A percentile compares a stretch with the other conserved stretches of the same genome.
These are phyloP conservation scores for Xiphorhynchus erythropygius DNA, from an alignment of 2,797 vertebrate species.

Conservation along the genomic window DNA sequence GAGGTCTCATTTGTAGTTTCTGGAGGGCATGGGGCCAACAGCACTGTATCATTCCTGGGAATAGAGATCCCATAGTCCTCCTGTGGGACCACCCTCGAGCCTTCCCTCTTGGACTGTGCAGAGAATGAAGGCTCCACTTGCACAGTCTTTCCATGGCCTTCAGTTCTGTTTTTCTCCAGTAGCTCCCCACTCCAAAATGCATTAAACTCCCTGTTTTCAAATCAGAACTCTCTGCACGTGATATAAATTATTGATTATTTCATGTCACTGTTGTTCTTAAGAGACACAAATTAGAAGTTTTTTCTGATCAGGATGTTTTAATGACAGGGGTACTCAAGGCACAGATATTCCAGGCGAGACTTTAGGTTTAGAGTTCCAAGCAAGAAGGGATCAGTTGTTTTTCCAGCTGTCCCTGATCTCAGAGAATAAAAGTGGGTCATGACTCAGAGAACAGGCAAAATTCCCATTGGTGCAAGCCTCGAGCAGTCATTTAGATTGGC, in stretches of 20 bases:
- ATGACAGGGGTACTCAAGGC: background rate
- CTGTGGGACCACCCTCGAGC: background rate
- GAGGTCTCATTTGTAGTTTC: background rate
- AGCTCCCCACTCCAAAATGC: background rate
- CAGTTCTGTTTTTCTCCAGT: background rate
- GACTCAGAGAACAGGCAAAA: slow-evolving; percentile 3
- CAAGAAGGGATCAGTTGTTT: background rate
- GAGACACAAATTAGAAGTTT: background rate
- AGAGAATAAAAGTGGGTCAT: slow-evolving; percentile 39
- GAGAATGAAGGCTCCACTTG: background rate
- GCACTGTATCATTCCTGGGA: background rate
- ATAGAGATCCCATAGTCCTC: background rate
- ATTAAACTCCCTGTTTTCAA: background rate
- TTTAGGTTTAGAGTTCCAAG: background rate
- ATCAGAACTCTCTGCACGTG: background rate
- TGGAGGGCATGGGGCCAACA: background rate
- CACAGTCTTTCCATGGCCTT: background rate
- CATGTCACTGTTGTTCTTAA: background rate
- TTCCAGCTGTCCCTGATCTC: slow-evolving; percentile 46
- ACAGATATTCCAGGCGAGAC: background rate
- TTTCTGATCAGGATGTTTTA: background rate
- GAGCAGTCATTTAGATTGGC: background rate
- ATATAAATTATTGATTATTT: background rate
- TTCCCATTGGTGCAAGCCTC: slow-evolving; percentile 24
- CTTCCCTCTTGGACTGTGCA: background rate